A percentile compares a stretch with the other conserved stretches of the same genome.
phyloP scores from a whole-genome alignment of 2,113 vertebrate genomes.

The Uropsilus gracilis region DNA sequence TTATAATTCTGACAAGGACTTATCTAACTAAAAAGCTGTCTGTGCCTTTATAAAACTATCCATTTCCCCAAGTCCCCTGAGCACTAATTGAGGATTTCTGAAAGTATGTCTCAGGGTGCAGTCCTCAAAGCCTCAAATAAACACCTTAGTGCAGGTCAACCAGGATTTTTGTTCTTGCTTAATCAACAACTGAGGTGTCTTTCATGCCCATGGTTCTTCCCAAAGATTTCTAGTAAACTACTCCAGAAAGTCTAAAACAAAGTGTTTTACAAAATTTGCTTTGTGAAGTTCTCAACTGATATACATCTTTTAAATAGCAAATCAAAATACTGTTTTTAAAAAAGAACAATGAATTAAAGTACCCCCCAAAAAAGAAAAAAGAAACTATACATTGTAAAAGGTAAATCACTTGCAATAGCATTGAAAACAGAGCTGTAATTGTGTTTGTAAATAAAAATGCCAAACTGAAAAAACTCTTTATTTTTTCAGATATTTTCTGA shows the following conservation, averaged over 20 bases:
- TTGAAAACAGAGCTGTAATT: not conserved
- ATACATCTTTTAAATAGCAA: not conserved
- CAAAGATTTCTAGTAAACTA: not conserved
- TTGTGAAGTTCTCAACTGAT: not conserved
- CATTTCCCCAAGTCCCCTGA: too few relatives aligned
- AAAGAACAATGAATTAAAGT: not conserved
- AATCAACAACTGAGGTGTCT: too few relatives aligned
- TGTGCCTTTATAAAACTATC: too few relatives aligned
- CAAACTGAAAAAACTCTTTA: not conserved
- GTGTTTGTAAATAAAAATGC: fast-evolving
- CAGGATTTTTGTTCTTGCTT: too few relatives aligned
- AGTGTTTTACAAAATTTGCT: not conserved
- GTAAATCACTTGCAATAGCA: not conserved
- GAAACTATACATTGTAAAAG: not conserved
- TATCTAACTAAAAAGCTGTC: too few relatives aligned
- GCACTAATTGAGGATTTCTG: too few relatives aligned
- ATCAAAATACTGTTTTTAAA: not conserved
- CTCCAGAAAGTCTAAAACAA: not conserved
- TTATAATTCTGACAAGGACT: too few relatives aligned
- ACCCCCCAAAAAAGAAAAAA: not conserved
- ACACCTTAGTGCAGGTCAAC: too few relatives aligned
- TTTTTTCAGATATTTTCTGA: not conserved
- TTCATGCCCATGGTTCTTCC: not conserved
- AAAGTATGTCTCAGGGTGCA: too few relatives aligned
- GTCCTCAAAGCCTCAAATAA: too few relatives aligned